Percentiles rank a stretch among this genome's conserved stretches.
These are phyloP conservation scores for Latrodectus geometricus DNA, from an alignment of 1,140 invertebrate species.

Conservation along the genomic window DNA sequence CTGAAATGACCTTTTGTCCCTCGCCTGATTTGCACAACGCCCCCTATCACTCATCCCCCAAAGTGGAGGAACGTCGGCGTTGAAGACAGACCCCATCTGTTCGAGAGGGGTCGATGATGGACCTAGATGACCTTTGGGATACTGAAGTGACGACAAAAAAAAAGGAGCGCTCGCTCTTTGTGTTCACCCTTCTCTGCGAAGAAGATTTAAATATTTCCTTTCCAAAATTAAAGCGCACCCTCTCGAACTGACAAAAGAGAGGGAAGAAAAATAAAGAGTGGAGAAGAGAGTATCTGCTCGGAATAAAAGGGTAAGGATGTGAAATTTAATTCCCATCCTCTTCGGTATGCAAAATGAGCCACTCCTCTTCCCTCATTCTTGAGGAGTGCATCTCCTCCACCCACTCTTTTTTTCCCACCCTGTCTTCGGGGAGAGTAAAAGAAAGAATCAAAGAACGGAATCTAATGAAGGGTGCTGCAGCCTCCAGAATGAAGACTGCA, in stretches of 20 bases:
- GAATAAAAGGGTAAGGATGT: conserved; percentile 41
- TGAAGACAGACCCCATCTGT: conserved; percentile 44
- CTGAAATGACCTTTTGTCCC: conserved; percentile 23
- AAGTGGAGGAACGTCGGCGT: background rate
- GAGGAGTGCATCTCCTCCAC: conserved; percentile 13
- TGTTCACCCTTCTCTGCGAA: background rate
- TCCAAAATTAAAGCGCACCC: conserved; percentile 46
- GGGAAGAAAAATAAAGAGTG: conserved; percentile 5
- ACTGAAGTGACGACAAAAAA: conserved; percentile 1
- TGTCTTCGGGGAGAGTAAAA: conserved; percentile 20
- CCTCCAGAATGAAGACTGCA: conserved; percentile 53
- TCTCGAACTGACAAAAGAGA: conserved; percentile 19
- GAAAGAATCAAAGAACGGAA: conserved; percentile 61
- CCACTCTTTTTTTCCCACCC: conserved; percentile 16
- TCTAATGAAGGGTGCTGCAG: conserved; percentile 59
- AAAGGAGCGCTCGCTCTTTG: conserved; percentile 1
- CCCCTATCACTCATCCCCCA: background rate
- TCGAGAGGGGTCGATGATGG: conserved; percentile 18
- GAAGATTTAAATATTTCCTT: conserved; percentile 51
- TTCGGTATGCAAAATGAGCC: conserved; percentile 59
- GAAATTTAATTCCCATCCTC: conserved; percentile 61
- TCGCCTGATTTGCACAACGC: conserved; percentile 10
- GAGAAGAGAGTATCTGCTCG: conserved; percentile 3
- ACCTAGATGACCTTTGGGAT: conserved; percentile 42
- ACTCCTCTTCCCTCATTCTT: conserved; percentile 23